Conservation (phyloP, 1,140 invertebrate species). For the Drosophila repleta region DNA sequence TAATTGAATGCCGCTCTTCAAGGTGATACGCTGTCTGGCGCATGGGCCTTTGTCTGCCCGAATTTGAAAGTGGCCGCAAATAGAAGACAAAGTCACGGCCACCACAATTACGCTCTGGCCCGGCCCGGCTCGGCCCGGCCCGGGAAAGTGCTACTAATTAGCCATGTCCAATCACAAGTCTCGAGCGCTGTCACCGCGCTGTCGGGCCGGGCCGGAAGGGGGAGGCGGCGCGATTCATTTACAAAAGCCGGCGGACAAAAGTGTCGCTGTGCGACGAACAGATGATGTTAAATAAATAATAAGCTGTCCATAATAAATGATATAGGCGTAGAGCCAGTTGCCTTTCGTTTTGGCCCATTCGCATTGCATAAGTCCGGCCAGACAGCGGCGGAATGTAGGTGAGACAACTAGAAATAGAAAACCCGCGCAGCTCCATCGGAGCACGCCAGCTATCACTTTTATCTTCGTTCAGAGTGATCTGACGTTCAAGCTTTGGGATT, state of each 20-base stretch:
- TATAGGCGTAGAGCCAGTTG: conserved; percentile 22
- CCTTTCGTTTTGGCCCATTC: conserved; percentile 13
- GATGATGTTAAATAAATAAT: conserved; percentile 51
- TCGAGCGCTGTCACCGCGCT: neutral
- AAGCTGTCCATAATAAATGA: conserved; percentile 31
- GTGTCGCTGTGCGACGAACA: conserved; percentile 42
- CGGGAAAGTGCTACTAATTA: conserved; percentile 54
- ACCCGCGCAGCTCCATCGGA: neutral
- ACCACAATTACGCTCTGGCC: conserved; percentile 39
- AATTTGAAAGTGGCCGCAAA: conserved; percentile 42
- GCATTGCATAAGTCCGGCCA: conserved; percentile 36
- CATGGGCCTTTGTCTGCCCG: conserved; percentile 21
- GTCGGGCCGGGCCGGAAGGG: too few relatives aligned
- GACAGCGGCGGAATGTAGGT: conserved; percentile 13
- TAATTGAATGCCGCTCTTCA: neutral
- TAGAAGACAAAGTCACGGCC: conserved; percentile 50
- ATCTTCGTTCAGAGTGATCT: too few relatives aligned
- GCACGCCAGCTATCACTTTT: neutral
- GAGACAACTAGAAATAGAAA: conserved; percentile 14
- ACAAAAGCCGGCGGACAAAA: conserved; percentile 38
- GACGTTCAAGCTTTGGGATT: too few relatives aligned
- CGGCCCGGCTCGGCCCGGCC: neutral
- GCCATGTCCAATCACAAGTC: conserved; percentile 38
- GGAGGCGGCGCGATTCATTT: neutral
- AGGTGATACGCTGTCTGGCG: neutral